A percentile compares a stretch with the other conserved stretches of the same genome.
Evolutionary conservation across 2,797 vertebrate species (phyloP).

Genomic region (Parauchenoglanis ngamensis): DNA sequence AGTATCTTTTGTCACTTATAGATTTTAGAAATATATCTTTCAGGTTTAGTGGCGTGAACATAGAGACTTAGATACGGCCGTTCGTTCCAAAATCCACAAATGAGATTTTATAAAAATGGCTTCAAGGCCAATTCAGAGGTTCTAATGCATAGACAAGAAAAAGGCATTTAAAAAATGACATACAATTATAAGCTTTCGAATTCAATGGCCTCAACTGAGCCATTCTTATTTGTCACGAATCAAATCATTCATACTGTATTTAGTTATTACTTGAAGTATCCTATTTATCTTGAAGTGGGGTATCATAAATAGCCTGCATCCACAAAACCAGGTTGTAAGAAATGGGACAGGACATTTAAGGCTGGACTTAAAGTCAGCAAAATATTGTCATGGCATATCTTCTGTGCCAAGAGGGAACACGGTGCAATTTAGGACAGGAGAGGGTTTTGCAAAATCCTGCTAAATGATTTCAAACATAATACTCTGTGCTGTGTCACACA

Average conservation of each 20-base stretch:
- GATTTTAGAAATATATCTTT: not conserved
- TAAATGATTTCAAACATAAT: not conserved
- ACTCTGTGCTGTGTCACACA: not conserved
- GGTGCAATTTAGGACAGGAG: not conserved
- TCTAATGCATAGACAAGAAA: not conserved
- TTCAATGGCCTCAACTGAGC: not conserved
- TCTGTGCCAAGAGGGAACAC: not conserved
- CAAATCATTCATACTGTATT: not conserved
- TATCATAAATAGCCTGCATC: not conserved
- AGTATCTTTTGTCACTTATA: not conserved
- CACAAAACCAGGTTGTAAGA: slow-evolving; percentile 7
- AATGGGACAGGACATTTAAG: slow-evolving; percentile 9
- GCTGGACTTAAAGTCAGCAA: not conserved
- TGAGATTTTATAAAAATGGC: not conserved
- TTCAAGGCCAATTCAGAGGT: not conserved
- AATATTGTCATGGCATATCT: not conserved
- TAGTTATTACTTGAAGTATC: not conserved
- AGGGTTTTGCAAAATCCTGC: slow-evolving; percentile 14
- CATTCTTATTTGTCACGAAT: not conserved
- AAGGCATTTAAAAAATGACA: not conserved
- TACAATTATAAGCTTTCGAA: not conserved
- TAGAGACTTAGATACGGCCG: not conserved
- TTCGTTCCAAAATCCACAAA: not conserved
- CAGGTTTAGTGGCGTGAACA: not conserved
- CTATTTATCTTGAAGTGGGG: not conserved